Base-by-base conservation (phyloP, 2,888 invertebrate species). In the Agrochola circellaris region DNA sequence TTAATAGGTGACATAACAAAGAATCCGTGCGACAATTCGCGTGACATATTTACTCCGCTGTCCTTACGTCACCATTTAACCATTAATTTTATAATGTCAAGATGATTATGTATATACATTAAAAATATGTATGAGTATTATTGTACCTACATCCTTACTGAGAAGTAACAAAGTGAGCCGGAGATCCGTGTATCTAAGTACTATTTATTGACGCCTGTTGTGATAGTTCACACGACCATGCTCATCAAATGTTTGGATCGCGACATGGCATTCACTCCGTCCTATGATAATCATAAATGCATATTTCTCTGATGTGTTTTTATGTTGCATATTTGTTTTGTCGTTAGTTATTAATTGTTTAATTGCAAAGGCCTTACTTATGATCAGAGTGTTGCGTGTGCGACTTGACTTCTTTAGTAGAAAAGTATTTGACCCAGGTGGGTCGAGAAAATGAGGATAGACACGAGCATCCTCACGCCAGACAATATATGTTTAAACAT, bases 111-210 rank as follows among this genome's bases (percentile, higher is more conserved):
- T 78, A 72, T 64, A 56, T 56, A 79, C 67, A 69, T 80, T 81
- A 79, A 83, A 79, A 82, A 73, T 82, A 80, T 76, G 58, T 83
- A 73, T 67, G 77, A 77, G 67, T 71, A 77, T 66, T 56, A 34
- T 61, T 42, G 80, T 79, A 82, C 8, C 9, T 42, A 42, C 84
- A 86, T 85, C 77, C 79, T 87, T 84, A 79, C 75, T 77, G 69
- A 85, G 84, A 88, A 85, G 38, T 81, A 70, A 74, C 45, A 67
- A n/a, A 56, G 68, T 74, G 73, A 92, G 71, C 91, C 91, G 92
- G 93, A 92, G 93, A 82, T 85, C 83, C 83, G 78, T 73, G 74
- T 78, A 30, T 17, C 17, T n/a, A 54, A 30, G 6, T 26, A 58
- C 26, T 61, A 60, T 68, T 65, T 79, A 58, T 68, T 76, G 72